Evolutionary conservation across 2,797 vertebrate species (phyloP).

Genomic region (Lagorchestes hirsutus): DNA sequence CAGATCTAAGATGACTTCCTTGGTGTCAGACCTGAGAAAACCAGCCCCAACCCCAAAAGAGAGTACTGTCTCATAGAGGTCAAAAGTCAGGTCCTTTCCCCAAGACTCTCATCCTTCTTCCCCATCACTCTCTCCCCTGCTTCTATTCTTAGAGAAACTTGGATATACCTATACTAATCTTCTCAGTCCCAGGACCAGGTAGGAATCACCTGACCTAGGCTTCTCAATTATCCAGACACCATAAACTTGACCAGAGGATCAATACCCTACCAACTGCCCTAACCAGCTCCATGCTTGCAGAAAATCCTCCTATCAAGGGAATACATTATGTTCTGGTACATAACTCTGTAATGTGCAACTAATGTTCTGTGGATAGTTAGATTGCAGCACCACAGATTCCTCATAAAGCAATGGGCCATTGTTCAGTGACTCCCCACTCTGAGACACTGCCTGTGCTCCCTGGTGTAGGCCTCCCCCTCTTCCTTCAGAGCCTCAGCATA

Average conservation of each 20-base stretch:
- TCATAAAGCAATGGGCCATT: accelerated
- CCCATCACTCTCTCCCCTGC: not conserved
- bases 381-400: not conserved
- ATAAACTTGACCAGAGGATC: not conserved
- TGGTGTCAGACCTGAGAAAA: not conserved
- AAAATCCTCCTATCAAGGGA: conserved; percentile 29
- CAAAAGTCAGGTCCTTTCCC: not conserved
- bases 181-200: not conserved
- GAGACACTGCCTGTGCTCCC: not conserved
- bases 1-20: not conserved
- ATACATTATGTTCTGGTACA: not conserved
- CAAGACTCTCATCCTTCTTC: not conserved
- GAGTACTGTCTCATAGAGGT: not conserved
- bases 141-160: not conserved
- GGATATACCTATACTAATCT: not conserved
- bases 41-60: not conserved
- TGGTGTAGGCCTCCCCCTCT: not conserved
- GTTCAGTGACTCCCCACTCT: accelerated
- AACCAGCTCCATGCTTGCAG: not conserved
- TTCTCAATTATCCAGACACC: not conserved
- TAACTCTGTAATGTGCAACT: conserved; percentile 68
- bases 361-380: conserved; percentile 72
- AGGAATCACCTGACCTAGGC: not conserved
- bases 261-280: not conserved
- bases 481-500: not conserved